Conservation (phyloP, 1,140 invertebrate species). For the Drosophila mauritiana region DNA sequence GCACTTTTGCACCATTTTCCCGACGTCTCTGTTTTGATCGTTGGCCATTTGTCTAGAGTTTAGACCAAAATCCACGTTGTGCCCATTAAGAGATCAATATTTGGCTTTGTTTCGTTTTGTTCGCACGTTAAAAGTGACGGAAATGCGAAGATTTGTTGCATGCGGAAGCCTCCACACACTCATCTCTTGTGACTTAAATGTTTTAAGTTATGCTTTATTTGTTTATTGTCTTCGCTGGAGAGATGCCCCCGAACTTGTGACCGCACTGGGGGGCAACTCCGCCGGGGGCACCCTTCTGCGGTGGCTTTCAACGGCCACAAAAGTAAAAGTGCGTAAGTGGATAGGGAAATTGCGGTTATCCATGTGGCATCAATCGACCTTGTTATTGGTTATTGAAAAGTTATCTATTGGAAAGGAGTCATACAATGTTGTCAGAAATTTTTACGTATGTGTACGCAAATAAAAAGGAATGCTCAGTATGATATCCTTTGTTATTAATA, state of each 20-base stretch:
- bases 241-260: conserved; percentile 13
- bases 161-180: conserved; percentile 63
- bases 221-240: conserved; percentile 47
- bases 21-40: conserved; percentile 44
- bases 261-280: conserved; percentile 19
- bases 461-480: too few relatives aligned
- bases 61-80: conserved; percentile 51
- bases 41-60: conserved; percentile 48
- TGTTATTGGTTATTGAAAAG: conserved; percentile 1
- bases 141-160: conserved; percentile 74
- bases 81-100: conserved; percentile 78
- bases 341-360: conserved; percentile 19
- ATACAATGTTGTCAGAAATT: background rate
- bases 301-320: background rate
- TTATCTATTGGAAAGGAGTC: background rate
- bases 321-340: conserved; percentile 26
- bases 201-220: conserved; percentile 51
- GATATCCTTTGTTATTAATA: too few relatives aligned
- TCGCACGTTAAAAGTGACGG: conserved; percentile 78
- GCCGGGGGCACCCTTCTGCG: conserved; percentile 5
- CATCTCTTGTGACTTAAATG: conserved; percentile 46
- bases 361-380: conserved; percentile 9
- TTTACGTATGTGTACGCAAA: too few relatives aligned
- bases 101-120: conserved; percentile 54
- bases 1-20: conserved; percentile 41